A percentile compares a stretch with the other conserved stretches of the same genome.
Evolutionary conservation across 2,888 invertebrate genomes (phyloP).

Genomic region (Himalopsyche japonica): DNA sequence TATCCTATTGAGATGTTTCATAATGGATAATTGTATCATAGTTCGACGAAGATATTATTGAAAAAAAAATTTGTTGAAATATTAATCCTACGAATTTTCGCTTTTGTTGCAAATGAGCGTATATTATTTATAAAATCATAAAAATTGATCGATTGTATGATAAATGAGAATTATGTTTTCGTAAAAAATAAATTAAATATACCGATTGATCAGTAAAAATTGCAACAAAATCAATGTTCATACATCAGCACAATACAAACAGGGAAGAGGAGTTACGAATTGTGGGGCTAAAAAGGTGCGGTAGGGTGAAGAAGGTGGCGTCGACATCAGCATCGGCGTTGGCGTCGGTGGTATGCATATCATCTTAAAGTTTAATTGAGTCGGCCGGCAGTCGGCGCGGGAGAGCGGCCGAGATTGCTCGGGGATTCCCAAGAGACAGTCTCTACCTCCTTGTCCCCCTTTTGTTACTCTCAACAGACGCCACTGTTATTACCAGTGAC

Average conservation of each 20-base stretch:
- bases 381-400: conserved; percentile 59
- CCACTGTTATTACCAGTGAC: background rate
- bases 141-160: background rate
- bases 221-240: background rate
- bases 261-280: background rate
- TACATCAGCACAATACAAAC: background rate
- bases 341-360: conserved; percentile 52
- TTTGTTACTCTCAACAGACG: conserved; percentile 2
- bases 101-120: background rate
- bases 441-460: background rate
- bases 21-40: background rate
- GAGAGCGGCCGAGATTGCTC: conserved; percentile 53
- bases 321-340: background rate
- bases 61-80: background rate
- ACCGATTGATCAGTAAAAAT: background rate
- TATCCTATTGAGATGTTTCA: background rate
- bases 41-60: background rate
- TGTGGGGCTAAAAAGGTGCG: background rate
- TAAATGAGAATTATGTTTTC: background rate
- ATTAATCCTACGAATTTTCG: too few relatives aligned
- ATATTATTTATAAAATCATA: too few relatives aligned
- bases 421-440: conserved; percentile 51
- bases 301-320: background rate
- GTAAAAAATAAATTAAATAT: background rate
- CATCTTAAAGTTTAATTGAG: conserved; percentile 71